Evolutionary conservation across 2,797 vertebrate genomes (phyloP).

Genomic region (Sphenopsis melanotis): DNA sequence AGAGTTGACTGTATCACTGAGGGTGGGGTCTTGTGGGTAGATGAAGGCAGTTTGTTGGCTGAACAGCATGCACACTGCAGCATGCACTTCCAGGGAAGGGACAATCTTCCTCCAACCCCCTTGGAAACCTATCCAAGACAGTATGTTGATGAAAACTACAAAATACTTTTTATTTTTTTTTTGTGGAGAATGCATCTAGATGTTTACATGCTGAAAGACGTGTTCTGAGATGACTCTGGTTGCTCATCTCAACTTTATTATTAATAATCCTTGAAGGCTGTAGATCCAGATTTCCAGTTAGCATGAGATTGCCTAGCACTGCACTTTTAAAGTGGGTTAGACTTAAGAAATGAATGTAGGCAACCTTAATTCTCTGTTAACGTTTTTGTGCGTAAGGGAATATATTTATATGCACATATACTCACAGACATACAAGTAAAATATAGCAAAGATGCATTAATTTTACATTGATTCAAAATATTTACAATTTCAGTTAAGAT

Average conservation of each 20-base stretch:
- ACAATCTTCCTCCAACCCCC: not conserved
- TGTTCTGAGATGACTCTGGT: not conserved
- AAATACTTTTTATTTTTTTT: not conserved
- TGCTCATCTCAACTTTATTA: not conserved
- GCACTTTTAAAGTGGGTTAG: not conserved
- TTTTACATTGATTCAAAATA: constrained; percentile 65
- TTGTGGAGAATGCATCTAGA: not conserved
- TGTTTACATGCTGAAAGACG: not conserved
- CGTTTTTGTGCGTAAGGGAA: not conserved
- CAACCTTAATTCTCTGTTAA: constrained; percentile 1
- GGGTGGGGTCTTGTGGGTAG: not conserved
- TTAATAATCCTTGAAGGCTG: not conserved
- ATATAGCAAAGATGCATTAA: constrained; percentile 36
- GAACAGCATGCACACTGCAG: not conserved
- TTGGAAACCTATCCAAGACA: not conserved
- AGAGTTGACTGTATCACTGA: not conserved
- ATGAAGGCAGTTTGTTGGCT: not conserved
- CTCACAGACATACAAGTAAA: constrained; percentile 16
- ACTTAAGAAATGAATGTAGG: not conserved
- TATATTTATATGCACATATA: not conserved
- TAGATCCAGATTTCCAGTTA: not conserved
- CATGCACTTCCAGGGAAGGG: not conserved
- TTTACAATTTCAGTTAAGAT: constrained; percentile 43
- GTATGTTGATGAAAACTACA: not conserved
- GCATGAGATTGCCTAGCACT: not conserved